A percentile compares a stretch with the other conserved stretches of the same genome.
Conservation (phyloP, 35 echinoderm and acorn worm genomes). For the Heliocidaris tuberculata region DNA sequence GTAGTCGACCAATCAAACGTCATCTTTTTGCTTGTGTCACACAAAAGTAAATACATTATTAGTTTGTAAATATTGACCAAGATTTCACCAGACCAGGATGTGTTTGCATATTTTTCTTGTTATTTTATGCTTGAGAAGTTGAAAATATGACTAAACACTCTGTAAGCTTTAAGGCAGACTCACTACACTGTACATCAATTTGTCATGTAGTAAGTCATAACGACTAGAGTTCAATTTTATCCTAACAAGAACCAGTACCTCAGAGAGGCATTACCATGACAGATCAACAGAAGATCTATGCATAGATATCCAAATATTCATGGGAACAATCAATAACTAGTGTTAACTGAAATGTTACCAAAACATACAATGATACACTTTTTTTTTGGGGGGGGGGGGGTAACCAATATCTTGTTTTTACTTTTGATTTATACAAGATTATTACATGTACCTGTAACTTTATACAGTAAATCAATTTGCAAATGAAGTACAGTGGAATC, state of each 20-base stretch:
- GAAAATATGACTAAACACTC: background rate
- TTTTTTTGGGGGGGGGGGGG: background rate
- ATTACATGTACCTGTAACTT: too few relatives aligned
- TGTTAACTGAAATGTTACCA: background rate
- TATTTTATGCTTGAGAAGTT: background rate
- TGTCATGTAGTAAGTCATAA: background rate
- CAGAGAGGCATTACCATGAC: background rate
- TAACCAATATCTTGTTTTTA: too few relatives aligned
- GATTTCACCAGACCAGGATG: background rate
- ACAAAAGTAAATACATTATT: background rate
- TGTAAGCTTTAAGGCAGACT: too few relatives aligned
- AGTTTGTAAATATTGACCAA: background rate
- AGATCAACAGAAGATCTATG: background rate
- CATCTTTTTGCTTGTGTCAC: background rate
- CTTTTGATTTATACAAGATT: too few relatives aligned
- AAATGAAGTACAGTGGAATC: too few relatives aligned
- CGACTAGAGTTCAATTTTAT: background rate
- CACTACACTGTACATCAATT: too few relatives aligned
- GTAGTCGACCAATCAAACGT: background rate
- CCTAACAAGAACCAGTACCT: background rate
- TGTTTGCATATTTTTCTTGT: background rate
- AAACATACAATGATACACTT: too few relatives aligned
- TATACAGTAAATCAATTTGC: too few relatives aligned
- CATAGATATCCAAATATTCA: background rate
- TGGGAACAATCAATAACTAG: background rate